Base-by-base conservation (phyloP, 2,797 vertebrate species). In the Trematomus bernacchii region DNA sequence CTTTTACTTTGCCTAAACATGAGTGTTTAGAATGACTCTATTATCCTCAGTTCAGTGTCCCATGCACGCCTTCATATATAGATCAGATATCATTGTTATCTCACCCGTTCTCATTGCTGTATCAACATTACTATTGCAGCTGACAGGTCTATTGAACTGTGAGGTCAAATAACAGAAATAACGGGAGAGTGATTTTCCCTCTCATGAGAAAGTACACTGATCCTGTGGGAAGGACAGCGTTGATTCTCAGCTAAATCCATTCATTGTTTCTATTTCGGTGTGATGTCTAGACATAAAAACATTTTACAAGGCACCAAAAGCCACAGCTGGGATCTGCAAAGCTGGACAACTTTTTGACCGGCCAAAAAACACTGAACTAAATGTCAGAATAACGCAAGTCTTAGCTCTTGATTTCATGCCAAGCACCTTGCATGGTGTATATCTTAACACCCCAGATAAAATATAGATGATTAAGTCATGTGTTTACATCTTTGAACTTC, bases 201-300 rank as follows among this genome's bases (percentile, higher is more conserved):
- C 72, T 58, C 86, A 83, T 90, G 90, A 90, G 90, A 92, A 91
- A 87, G 79, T 82, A 48, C 79, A 74, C 68, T 80, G 70, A 47
- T 78, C 61, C 67, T 76, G 79, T 79, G 85, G 77, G 81, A 64
- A 80, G 66, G 44, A 83, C 57, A 51, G 61, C 55, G 72, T 78
- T 80, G 76, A 89, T 83, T 80, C 64, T 87, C 73, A 62, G 79
- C 84, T 84, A 81, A 91, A 88, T 80, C 73, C 82, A 77, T 86
- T 80, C 84, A 82, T 68, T 61, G 73, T 73, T 86, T 84, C 93
- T 92, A 91, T 94, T 94, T 91, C 83, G 66, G 86, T 88, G 70
- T 27, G 4, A 73, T 7, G 94, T 95, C 93, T 94, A 94, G 92
- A 94, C 91, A 51, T 86, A 83, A 91, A 91, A 88, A 83, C 83